Evolutionary conservation across 2,888 invertebrate species (phyloP), one percentile per base, ranked within the genome.

Genomic region (Noctuana brunneofusca): DNA sequence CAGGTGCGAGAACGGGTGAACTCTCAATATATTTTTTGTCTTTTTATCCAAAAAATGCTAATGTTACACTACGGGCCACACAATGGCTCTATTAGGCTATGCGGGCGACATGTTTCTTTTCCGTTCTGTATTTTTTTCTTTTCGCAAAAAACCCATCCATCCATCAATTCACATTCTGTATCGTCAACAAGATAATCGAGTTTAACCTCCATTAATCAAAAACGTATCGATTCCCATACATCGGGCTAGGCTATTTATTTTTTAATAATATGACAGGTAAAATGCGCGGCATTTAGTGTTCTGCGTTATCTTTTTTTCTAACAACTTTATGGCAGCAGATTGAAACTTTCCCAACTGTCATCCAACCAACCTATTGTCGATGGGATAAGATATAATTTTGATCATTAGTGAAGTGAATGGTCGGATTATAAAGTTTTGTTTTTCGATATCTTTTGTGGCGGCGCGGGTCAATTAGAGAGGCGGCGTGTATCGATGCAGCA

Each of bases 401-500:
- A 16, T 56, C 59, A 2, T n/a, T n/a, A 22, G 8, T 3, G 60
- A 38, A 20, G 54, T 1, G 30, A 48, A 55, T 16, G 55, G 6
- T 52, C 53, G 60, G 16, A 41, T 41, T 9, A 43, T 54, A 65
- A 53, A 63, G 50, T 43, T 52, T 69, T 73, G 75, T 67, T 73
- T 76, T 75, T 79, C 78, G 76, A 80, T 86, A 85, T 84, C 86
- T 86, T 82, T 83, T 83, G 81, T 84, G 83, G 82, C 87, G 87
- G 87, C 86, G 81, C 83, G 87, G 86, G 86, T 90, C 90, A 90
- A 90, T 90, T 90, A 90, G 88, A 87, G 86, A 87, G 87, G 80
- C 85, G 85, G 86, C 82, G 81, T 81, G 84, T 87, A 87, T 86
- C 87, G 84, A 81, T 81, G 79, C 75, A 79, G 78, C 75, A 83